Percentiles rank a stretch among this genome's conserved stretches.
Conservation (phyloP, 1,140 invertebrate genomes). For the Oryzaephilus surinamensis region DNA sequence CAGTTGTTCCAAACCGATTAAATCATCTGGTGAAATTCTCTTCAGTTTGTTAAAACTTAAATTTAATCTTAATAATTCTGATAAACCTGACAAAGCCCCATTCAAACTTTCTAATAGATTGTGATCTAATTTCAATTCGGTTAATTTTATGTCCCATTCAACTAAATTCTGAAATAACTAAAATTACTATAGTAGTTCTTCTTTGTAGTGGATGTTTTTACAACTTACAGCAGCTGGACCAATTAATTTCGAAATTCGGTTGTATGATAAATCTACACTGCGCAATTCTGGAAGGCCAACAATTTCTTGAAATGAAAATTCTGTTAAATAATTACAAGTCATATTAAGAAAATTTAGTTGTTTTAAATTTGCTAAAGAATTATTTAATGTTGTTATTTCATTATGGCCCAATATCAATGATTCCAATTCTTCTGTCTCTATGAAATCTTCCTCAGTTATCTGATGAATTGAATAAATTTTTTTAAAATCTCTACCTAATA, state of each 20-base stretch:
- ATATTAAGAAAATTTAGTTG: slow-evolving; percentile 58
- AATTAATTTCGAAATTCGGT: slow-evolving; percentile 54
- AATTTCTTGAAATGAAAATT: slow-evolving; percentile 67
- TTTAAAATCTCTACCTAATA: neutral
- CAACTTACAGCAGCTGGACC: slow-evolving; percentile 55
- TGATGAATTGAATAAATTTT: slow-evolving; percentile 31
- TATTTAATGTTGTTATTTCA: slow-evolving; percentile 55
- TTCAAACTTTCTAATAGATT: slow-evolving; percentile 59
- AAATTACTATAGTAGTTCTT: too few species aligned
- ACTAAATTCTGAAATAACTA: slow-evolving; percentile 50
- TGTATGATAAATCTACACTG: slow-evolving; percentile 61
- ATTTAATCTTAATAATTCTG: slow-evolving; percentile 57
- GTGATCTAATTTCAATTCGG: slow-evolving; percentile 59
- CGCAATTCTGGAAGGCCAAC: slow-evolving; percentile 55
- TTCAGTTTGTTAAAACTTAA: slow-evolving; percentile 62
- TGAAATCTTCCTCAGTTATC: slow-evolving; percentile 64
- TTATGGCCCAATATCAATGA: slow-evolving; percentile 60
- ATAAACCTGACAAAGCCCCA: slow-evolving; percentile 59
- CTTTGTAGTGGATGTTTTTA: too few species aligned
- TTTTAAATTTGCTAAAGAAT: slow-evolving; percentile 57
- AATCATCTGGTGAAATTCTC: slow-evolving; percentile 58
- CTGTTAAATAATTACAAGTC: slow-evolving; percentile 59
- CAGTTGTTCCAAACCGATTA: slow-evolving; percentile 60
- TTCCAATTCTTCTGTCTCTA: slow-evolving; percentile 51
- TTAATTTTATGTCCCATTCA: slow-evolving; percentile 55